Percentiles rank a stretch among this genome's conserved stretches.
Conservation (phyloP, 2,113 vertebrate genomes). For the Datnioides undecimradiatus region DNA sequence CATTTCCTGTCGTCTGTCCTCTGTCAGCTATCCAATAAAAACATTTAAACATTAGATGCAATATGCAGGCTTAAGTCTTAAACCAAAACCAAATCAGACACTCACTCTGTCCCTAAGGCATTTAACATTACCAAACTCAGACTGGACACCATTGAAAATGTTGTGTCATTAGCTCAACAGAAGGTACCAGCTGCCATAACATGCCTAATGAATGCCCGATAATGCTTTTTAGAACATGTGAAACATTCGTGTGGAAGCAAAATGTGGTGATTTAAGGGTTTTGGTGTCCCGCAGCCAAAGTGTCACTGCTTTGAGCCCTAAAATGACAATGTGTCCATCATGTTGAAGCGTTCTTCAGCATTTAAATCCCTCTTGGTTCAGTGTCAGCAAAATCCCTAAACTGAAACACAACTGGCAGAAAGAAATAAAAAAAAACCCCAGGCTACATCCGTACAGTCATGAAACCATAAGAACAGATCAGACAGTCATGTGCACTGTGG, state of each 20-base stretch:
- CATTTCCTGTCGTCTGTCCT: not conserved
- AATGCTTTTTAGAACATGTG: not conserved
- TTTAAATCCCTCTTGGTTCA: not conserved
- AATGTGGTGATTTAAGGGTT: not conserved
- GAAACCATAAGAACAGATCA: constrained; percentile 17
- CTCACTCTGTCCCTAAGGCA: not conserved
- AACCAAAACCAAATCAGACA: not conserved
- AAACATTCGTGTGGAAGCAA: not conserved
- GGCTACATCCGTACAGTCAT: constrained; percentile 9
- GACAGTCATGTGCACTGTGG: constrained; percentile 24
- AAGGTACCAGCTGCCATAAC: not conserved
- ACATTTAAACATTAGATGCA: not conserved
- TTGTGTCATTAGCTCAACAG: not conserved
- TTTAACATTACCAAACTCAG: not conserved
- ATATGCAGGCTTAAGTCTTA: not conserved
- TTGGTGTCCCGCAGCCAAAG: not conserved
- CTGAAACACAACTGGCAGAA: not conserved
- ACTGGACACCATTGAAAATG: not conserved
- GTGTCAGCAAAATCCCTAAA: constrained; percentile 3
- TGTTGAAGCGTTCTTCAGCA: not conserved
- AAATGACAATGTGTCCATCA: constrained; percentile 4
- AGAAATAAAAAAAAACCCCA: not conserved
- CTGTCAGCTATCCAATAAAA: not conserved
- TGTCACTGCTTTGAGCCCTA: not conserved
- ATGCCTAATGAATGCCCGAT: not conserved